Evolutionary conservation across 2,888 invertebrate species (phyloP).

Genomic region (Syrista parreyssii): DNA sequence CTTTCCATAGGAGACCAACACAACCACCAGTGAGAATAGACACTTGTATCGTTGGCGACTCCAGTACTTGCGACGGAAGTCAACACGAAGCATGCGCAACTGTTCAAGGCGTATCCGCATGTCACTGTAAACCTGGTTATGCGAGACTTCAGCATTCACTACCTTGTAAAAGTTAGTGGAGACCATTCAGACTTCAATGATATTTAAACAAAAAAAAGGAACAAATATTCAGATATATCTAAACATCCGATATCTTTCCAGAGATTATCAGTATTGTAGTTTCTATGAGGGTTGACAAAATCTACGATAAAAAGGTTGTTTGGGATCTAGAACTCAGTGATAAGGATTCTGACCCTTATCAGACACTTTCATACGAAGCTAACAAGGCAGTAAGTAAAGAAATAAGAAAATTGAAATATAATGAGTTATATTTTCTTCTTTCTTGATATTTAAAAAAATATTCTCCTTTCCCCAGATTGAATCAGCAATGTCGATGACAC

Average conservation of each 20-base stretch:
- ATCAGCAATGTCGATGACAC: constrained; percentile 93
- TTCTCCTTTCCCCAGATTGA: constrained; percentile 74
- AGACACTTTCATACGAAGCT: constrained; percentile 86
- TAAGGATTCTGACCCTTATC: constrained; percentile 82
- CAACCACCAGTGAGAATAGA: constrained; percentile 85
- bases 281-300: constrained; percentile 83
- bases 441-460: background rate
- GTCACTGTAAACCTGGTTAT: constrained; percentile 84
- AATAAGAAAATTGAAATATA: background rate
- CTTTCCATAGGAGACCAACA: constrained; percentile 72
- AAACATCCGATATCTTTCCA: constrained; percentile 23
- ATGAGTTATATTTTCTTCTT: background rate
- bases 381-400: constrained; percentile 81
- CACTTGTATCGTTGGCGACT: constrained; percentile 93
- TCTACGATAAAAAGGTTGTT: constrained; percentile 81
- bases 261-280: constrained; percentile 82
- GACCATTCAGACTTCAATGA: background rate
- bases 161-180: constrained; percentile 57
- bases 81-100: constrained; percentile 91
- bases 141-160: constrained; percentile 58
- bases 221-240: background rate
- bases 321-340: constrained; percentile 83
- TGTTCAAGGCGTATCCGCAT: constrained; percentile 83
- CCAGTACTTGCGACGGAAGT: constrained; percentile 88
- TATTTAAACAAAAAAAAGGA: background rate